Base-by-base conservation (phyloP, 1,140 invertebrate genomes). In the Anastrepha ludens region DNA sequence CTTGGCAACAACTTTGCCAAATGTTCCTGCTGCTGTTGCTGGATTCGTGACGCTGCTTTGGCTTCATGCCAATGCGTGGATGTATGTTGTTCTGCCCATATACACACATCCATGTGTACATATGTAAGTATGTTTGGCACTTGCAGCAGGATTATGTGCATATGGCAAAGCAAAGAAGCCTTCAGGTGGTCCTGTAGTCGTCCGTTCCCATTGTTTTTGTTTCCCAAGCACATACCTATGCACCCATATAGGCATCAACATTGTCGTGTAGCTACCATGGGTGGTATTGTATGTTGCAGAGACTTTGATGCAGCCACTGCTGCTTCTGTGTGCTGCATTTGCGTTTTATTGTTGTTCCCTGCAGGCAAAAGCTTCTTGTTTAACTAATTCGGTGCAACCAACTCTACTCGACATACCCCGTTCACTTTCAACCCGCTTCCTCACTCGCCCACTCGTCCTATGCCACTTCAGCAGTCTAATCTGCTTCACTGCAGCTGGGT, bases 371-470 rank as follows among this genome's bases (percentile, higher is more conserved):
- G 74, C 44, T 81, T 47, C 50, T 81, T 58, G 47, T 81, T 81
- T 81, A 81, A 81, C 74, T 81, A 81, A 81, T 81, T 81, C 74
- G 47, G 74, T 41, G 9, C 74, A 81, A 58, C 74, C 74, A 81
- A 55, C 74, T 55, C 47, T 81, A 55, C 29, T 29, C 29, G 15
- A 81, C 55, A 17, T n/a, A 2, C 47, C 74, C 11, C 15, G 47
- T 47, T 15, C 41, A 47, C 44, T n/a, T 13, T 7, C 67, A 2
- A n/a, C n/a, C 11, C 17, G 47, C 29, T 81, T 2, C 8, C 50
- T 11, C 7, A 41, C 20, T 81, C 74, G 17, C 17, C 47, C 47
- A 74, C 67, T 55, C 15, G 47, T 13, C 3, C 47, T 15, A 44
- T 81, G 74, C 5, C 47, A 81, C 74, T 81, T 81, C n/a, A 39